Evolutionary conservation across 2,113 vertebrate genomes (phyloP).

Genomic region (Cygnus buccinator): DNA sequence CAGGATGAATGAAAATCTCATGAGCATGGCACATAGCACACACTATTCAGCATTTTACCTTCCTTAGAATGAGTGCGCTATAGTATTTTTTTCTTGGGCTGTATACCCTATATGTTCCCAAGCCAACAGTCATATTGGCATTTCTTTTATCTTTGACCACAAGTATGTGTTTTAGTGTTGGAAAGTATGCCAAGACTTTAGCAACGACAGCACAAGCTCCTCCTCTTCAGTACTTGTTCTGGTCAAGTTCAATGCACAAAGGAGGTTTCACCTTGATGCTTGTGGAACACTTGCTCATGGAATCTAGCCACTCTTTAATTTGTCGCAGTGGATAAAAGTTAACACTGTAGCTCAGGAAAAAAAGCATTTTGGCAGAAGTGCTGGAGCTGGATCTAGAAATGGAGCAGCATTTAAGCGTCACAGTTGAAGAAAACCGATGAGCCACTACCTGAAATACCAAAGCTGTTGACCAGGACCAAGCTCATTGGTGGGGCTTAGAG

Average conservation of each 20-base stretch:
- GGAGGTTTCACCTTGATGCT: background rate
- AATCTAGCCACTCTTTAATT: background rate
- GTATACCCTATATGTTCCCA: background rate
- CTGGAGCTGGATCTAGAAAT: background rate
- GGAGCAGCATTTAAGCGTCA: background rate
- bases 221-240: background rate
- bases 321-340: background rate
- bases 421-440: background rate
- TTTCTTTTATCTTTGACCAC: background rate
- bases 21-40: background rate
- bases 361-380: background rate
- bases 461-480: background rate
- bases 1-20: background rate
- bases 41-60: accelerated
- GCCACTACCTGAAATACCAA: background rate
- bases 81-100: background rate
- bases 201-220: background rate
- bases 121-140: background rate
- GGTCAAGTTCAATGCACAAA: background rate
- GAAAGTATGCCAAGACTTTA: background rate
- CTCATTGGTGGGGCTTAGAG: background rate
- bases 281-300: background rate
- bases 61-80: background rate
- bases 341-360: background rate
- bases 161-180: background rate